Percentiles rank a stretch among this genome's conserved stretches.
Conservation (phyloP, 2,888 invertebrate genomes). For the Agrotis ipsilon region DNA sequence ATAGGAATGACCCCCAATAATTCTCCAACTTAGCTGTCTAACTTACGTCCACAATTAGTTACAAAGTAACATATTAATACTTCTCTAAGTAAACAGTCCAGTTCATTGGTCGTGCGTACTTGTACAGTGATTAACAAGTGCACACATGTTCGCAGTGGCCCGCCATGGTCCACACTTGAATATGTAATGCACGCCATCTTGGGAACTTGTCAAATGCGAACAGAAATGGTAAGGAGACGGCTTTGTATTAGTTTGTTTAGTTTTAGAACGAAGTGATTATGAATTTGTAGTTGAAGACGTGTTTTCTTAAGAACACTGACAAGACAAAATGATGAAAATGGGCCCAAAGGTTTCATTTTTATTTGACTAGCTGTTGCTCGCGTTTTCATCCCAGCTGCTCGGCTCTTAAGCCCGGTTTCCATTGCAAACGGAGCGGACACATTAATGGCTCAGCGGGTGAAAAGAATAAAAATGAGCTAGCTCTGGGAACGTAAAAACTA, state of each 20-base stretch:
- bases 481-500: no score
- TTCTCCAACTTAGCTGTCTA: not conserved
- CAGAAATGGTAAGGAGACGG: slow-evolving; percentile 57
- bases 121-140: slow-evolving; percentile 55
- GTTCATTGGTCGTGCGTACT: slow-evolving; percentile 48
- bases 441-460: no score
- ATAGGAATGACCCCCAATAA: not conserved
- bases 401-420: no score
- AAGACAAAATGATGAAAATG: no score
- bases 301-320: no score
- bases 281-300: no score
- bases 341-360: no score
- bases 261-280: not conserved
- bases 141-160: slow-evolving; percentile 51
- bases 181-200: slow-evolving; percentile 69
- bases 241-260: not conserved
- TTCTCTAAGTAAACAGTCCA: slow-evolving; percentile 17
- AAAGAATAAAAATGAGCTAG: no score
- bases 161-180: slow-evolving; percentile 57
- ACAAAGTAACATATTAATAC: slow-evolving; percentile 41
- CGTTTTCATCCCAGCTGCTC: no score
- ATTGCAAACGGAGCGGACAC: no score
- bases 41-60: not conserved
- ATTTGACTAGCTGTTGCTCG: no score
- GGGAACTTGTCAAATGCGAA: slow-evolving; percentile 66